Evolutionary conservation across 2,888 invertebrate genomes (phyloP).

Genomic region (Itoplectis maculator): DNA sequence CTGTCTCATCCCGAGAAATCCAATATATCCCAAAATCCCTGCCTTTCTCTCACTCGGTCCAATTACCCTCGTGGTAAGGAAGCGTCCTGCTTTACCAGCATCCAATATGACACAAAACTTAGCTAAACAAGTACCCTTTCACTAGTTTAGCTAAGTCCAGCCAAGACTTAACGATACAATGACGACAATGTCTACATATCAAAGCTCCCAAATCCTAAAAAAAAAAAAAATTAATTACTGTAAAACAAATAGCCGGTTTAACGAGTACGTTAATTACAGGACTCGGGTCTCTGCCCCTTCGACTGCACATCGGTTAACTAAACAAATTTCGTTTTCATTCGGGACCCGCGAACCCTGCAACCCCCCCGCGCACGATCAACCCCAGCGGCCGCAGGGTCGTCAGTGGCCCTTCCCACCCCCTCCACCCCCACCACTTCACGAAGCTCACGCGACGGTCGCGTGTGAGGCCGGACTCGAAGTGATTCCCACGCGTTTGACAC

Average conservation of each 20-base stretch:
- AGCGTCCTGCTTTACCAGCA: background rate
- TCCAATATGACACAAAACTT: background rate
- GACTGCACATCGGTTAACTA: conserved; percentile 17
- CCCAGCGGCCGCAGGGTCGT: too few relatives aligned
- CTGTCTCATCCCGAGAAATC: background rate
- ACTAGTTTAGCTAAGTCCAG: too few relatives aligned
- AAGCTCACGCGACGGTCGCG: conserved; percentile 66
- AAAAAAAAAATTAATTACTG: background rate
- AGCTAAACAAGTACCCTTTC: too few relatives aligned
- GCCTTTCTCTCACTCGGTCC: background rate
- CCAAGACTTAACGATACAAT: background rate
- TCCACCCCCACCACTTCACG: background rate
- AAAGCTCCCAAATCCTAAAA: background rate
- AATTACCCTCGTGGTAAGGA: background rate
- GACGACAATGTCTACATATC: background rate
- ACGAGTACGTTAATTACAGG: background rate
- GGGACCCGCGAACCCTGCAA: conserved; percentile 8
- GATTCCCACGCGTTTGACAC: conserved; percentile 75
- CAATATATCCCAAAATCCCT: too few relatives aligned
- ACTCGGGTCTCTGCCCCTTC: background rate
- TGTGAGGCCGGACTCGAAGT: conserved; percentile 71
- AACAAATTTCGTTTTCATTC: conserved; percentile 18
- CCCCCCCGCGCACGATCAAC: background rate
- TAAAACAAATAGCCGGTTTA: background rate
- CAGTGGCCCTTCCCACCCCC: conserved; percentile 1